Evolutionary conservation across 2,113 vertebrate genomes (phyloP).

Genomic region (Bambusicola thoracicus): DNA sequence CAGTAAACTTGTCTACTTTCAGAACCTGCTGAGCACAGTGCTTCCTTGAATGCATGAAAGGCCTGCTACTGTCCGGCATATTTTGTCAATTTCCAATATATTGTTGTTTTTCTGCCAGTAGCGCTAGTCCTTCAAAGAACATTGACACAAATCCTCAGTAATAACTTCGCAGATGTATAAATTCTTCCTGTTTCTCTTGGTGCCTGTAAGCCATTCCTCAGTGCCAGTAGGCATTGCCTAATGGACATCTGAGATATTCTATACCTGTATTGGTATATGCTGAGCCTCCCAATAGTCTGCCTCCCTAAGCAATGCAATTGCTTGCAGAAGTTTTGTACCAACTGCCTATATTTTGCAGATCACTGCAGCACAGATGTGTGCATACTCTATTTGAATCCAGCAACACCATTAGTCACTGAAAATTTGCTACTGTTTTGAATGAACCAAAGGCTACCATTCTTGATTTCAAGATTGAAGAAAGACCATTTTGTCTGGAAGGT

Average conservation of each 20-base stretch:
- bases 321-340: not conserved
- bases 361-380: accelerated
- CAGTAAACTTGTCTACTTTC: not conserved
- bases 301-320: not conserved
- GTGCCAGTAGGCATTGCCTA: not conserved
- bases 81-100: not conserved
- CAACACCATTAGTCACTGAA: not conserved
- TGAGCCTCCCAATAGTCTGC: not conserved
- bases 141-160: not conserved
- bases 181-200: not conserved
- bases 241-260: not conserved
- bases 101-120: not conserved
- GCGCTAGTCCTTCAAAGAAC: not conserved
- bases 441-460: not conserved
- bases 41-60: not conserved
- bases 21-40: not conserved
- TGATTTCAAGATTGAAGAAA: not conserved
- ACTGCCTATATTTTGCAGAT: not conserved
- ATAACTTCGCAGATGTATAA: not conserved
- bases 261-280: not conserved
- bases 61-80: not conserved
- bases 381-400: not conserved
- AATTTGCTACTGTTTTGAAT: not conserved
- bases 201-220: not conserved
- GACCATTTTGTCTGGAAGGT: accelerated